A percentile compares a stretch with the other conserved stretches of the same genome.
phyloP scores from a whole-genome alignment of 2,797 vertebrate genomes.

The Tokudaia muenninki region DNA sequence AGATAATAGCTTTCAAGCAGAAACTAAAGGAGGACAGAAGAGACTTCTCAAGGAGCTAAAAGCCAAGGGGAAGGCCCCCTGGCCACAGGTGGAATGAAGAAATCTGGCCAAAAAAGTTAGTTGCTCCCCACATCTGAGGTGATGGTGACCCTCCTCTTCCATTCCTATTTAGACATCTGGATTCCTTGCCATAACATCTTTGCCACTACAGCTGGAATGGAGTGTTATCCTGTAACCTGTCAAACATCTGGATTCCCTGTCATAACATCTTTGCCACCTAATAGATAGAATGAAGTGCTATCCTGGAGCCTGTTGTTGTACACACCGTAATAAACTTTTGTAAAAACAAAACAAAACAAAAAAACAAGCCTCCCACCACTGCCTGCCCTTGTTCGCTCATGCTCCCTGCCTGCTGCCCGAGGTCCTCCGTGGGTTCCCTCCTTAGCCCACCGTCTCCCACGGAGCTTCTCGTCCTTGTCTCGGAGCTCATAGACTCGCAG shows the following conservation, averaged over 20 bases:
- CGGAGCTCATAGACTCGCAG: slow-evolving; percentile 56
- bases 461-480: not conserved
- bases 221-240: not conserved
- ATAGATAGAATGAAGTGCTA: not conserved
- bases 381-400: too few relatives aligned
- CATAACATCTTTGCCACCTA: not conserved
- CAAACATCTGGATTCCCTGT: not conserved
- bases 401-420: too few relatives aligned
- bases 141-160: not conserved
- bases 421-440: not conserved
- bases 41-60: not conserved
- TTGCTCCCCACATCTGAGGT: not conserved
- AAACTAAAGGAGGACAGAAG: not conserved
- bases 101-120: not conserved
- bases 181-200: not conserved
- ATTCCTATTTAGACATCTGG: not conserved
- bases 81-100: not conserved
- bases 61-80: not conserved
- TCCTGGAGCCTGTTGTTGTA: slow-evolving; percentile 55
- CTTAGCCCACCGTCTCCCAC: not conserved
- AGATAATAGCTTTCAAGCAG: not conserved
- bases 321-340: slow-evolving; percentile 80
- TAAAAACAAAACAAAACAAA: slow-evolving; percentile 6
- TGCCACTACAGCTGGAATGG: not conserved
- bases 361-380: too few relatives aligned